Base-by-base conservation (phyloP, 2,113 vertebrate species). In the Gallinago undulata region DNA sequence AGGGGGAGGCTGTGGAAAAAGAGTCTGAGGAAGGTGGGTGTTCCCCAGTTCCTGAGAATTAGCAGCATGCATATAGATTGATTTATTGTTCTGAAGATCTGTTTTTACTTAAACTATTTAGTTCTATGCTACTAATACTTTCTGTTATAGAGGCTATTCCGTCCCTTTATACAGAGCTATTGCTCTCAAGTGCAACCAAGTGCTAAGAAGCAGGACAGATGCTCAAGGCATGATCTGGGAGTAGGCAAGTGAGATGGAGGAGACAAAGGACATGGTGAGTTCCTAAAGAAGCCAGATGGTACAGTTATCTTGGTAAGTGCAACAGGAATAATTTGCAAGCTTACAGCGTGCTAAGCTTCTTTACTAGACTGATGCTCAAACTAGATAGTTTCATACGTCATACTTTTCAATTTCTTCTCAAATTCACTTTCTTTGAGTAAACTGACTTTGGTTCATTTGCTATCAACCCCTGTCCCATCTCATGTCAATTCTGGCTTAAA, bases 1-100 rank as follows among this genome's bases (percentile, higher is more conserved):
- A 0, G 2, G 27, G 21, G 30, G 23, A 89, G 43, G n/a, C 27
- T 64, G 8, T 63, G 45, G 33, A 78, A 87, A 67, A 76, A 67
- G 27, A 67, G 24, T 88, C 50, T 72, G 35, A 92, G 37, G 56
- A 88, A 92, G 76, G 48, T 69, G 67, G 53, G 63, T 56, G 24
- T 48, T 90, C 30, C 48, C 11, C 9, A 35, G 21, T 62, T 83
- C 30, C 50, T 50, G n/a, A 76, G n/a, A 82, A 79, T 85, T 69
- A 50, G 59, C 63, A 88, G 13, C 45, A 23, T 19, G 6, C 27
- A 30, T 55, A 73, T 68, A 79, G 57, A 92, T 18, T 77, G 39
- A 87, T 88, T 83, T 76, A 76, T 83, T 91, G 28, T 84, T 91
- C 45, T 56, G 24, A 84, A 82, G 67, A 84, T 89, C 81, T 89